These are phyloP conservation scores for Onychomys leucogaster DNA, from an alignment of 2,797 vertebrate species.

Conservation along the genomic window DNA sequence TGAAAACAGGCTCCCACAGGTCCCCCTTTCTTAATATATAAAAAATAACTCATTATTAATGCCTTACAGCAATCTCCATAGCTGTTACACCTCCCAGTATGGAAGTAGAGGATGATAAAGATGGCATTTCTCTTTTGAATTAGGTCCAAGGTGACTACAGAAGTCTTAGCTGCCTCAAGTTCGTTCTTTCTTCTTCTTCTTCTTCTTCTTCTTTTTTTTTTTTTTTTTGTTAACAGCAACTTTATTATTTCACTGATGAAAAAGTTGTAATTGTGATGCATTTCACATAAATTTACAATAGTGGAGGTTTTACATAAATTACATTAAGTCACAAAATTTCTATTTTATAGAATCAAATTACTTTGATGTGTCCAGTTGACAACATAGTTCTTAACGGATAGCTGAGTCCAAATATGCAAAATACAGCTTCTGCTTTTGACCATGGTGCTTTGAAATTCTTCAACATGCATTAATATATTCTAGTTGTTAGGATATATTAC, in stretches of 20 bases:
- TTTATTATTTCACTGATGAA: slow-evolving; percentile 91
- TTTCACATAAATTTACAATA: slow-evolving; percentile 95
- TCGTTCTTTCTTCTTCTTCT: too few relatives aligned
- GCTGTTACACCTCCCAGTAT: too few relatives aligned
- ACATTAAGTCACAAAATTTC: slow-evolving; percentile 88
- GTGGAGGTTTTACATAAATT: slow-evolving; percentile 93
- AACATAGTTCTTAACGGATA: slow-evolving; percentile 85
- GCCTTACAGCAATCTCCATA: too few relatives aligned
- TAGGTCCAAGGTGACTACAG: too few relatives aligned
- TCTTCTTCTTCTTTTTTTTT: too few relatives aligned
- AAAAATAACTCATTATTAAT: too few relatives aligned
- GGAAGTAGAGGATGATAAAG: too few relatives aligned
- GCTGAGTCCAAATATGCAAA: slow-evolving; percentile 89
- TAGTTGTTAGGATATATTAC: slow-evolving; percentile 86
- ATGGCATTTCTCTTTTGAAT: too few relatives aligned
- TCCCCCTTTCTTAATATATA: too few relatives aligned
- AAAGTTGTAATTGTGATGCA: slow-evolving; percentile 87
- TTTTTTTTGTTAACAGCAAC: slow-evolving; percentile 90
- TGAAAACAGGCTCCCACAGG: too few relatives aligned
- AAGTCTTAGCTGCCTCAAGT: too few relatives aligned
- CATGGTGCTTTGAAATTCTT: slow-evolving; percentile 87
- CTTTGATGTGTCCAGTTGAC: slow-evolving; percentile 87
- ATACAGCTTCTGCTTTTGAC: slow-evolving; percentile 88
- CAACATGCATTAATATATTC: slow-evolving; percentile 90
- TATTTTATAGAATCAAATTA: slow-evolving; percentile 89